Conservation (phyloP, 2,888 invertebrate genomes). For the Caenorhabditis becei region DNA sequence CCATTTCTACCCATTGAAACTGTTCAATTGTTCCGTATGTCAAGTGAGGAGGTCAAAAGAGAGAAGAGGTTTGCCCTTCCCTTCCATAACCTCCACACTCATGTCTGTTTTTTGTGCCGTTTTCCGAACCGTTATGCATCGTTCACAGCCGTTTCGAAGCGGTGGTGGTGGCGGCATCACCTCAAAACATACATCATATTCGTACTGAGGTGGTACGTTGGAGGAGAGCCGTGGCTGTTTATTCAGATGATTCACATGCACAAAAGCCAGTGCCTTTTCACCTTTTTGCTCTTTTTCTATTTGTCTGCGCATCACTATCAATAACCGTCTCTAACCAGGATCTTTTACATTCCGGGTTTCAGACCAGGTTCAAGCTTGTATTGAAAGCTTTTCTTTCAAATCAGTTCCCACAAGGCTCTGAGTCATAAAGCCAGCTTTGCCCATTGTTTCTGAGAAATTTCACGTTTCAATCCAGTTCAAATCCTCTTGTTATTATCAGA, state of each 20-base stretch:
- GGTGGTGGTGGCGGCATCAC: no score
- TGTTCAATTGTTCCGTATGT: constrained; percentile 55
- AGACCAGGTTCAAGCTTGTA: no score
- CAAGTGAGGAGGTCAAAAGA: constrained; percentile 32
- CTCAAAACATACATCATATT: constrained; percentile 29
- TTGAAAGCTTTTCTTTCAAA: no score
- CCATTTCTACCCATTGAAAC: constrained; percentile 32
- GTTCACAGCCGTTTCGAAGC: constrained; percentile 16
- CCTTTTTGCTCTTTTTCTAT: constrained; percentile 24
- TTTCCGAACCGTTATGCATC: constrained; percentile 2
- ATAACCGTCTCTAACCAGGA: neutral
- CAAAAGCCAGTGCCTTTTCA: constrained; percentile 49
- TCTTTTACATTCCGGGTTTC: no score
- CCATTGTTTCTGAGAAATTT: no score
- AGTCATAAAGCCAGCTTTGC: no score
- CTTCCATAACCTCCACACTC: constrained; percentile 8
- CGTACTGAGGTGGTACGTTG: constrained; percentile 27
- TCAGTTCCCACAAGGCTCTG: no score
- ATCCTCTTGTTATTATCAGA: no score
- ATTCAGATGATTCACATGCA: constrained; percentile 58
- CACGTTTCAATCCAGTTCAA: no score
- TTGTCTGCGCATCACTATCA: neutral
- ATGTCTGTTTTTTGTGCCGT: neutral
- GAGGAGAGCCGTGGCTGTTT: constrained; percentile 34
- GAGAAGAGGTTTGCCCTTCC: constrained; percentile 39